Conservation (phyloP, 2,888 invertebrate genomes). For the Zelleria hepariella region DNA sequence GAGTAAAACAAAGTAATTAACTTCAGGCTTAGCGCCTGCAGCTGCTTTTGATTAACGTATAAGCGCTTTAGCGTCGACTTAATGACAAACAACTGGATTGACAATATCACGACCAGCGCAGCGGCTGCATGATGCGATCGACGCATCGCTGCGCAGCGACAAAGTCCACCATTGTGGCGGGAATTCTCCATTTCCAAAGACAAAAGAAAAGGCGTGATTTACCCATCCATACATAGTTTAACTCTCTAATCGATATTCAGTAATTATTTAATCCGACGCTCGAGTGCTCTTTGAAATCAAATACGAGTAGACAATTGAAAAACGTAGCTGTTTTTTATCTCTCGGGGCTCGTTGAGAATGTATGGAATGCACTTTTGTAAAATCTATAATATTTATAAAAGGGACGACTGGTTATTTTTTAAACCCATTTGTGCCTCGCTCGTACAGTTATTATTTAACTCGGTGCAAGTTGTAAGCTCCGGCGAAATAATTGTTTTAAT, state of each 20-base stretch:
- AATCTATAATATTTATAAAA: not conserved
- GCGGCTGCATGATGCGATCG: constrained; percentile 5
- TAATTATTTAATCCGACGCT: constrained; percentile 29
- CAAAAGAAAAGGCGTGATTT: constrained; percentile 33
- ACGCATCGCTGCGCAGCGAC: constrained; percentile 34
- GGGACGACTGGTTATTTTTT: not conserved
- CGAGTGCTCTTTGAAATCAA: constrained; percentile 11
- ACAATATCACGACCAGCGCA: constrained; percentile 6
- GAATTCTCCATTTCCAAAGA: constrained; percentile 38
- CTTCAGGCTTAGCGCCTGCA: not conserved
- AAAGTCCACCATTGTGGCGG: constrained; percentile 38
- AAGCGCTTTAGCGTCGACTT: constrained; percentile 26
- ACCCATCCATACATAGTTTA: constrained; percentile 24
- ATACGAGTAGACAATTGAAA: constrained; percentile 9
- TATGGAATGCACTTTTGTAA: not conserved
- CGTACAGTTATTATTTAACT: constrained; percentile 22
- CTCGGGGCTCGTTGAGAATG: not conserved
- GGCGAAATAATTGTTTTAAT: constrained; percentile 55
- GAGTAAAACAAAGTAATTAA: not conserved
- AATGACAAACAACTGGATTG: constrained; percentile 27
- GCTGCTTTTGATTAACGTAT: constrained; percentile 26
- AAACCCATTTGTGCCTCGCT: not conserved
- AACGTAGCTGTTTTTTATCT: constrained; percentile 2
- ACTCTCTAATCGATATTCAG: constrained; percentile 33
- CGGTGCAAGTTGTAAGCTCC: constrained; percentile 33